phyloP scores from a whole-genome alignment of 2,797 vertebrate species.

The Limosa lapponica region DNA sequence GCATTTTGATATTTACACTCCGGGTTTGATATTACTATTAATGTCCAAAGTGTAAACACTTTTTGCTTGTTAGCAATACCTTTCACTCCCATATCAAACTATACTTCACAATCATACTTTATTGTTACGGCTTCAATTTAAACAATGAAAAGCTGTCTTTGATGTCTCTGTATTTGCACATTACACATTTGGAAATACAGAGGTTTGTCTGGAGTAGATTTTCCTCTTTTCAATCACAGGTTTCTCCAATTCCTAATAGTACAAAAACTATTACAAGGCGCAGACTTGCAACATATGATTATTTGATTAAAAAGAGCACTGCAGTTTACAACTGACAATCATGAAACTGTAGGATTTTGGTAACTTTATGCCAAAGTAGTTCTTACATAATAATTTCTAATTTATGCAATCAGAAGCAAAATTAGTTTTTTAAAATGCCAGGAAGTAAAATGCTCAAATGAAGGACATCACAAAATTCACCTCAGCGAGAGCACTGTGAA shows the following conservation, averaged over 20 bases:
- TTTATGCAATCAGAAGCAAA: neutral
- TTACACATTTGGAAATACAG: constrained; percentile 36
- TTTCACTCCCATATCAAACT: neutral
- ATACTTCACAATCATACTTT: neutral
- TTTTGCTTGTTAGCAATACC: neutral
- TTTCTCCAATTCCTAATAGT: neutral
- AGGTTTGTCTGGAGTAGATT: constrained; percentile 23
- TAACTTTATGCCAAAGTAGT: neutral
- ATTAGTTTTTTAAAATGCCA: neutral
- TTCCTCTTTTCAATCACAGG: neutral
- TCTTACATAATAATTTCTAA: neutral
- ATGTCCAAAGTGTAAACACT: neutral
- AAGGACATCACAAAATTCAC: neutral
- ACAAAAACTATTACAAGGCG: neutral
- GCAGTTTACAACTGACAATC: neutral
- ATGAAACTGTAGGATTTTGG: neutral
- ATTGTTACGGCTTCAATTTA: neutral
- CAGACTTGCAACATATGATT: neutral
- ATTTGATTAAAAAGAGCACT: neutral
- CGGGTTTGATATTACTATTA: neutral
- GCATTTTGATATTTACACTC: neutral
- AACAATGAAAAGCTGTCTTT: neutral
- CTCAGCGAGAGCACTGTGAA: neutral
- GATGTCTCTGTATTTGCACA: neutral
- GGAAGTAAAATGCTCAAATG: neutral